Evolutionary conservation across 2,113 vertebrate genomes (phyloP), one percentile per base, ranked within the genome.

Genomic region (Solea senegalensis): DNA sequence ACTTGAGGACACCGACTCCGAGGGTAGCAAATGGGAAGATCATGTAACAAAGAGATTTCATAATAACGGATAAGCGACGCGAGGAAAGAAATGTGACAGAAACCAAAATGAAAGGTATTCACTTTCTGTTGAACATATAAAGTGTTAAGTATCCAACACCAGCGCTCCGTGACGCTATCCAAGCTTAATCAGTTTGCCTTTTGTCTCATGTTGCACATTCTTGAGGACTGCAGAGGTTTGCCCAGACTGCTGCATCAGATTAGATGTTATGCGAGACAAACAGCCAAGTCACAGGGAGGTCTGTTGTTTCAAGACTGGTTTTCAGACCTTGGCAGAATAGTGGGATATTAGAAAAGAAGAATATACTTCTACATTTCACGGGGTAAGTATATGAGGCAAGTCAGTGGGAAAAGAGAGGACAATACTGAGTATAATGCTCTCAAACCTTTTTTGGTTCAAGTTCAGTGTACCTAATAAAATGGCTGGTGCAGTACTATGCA

Each of bases 141-240:
- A 9, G n/a, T 15, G 8, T 12, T 48, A 43, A 10, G 2, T 26
- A 59, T 8, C 16, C 34, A 21, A 50, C 9, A 9, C 12, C 16
- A 58, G 8, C 40, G 51, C 9, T 11, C 15, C 5, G 5, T 5
- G 27, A 56, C 34, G 15, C 41, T 50, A 58, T 69, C 54, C 5
- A 15, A 52, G 34, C 49, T 21, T 15, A 3, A 50, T 27, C 45
- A 8, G 58, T 63, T 76, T 9, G 55, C 6, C 27, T 61, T 68
- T 27, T 14, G 64, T 62, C 57, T 69, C 58, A 41, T 8, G 21
- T 63, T 69, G 26, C 45, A n/a, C 65, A 45, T 44, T 21, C 26
- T 63, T 45, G 11, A 34, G 13, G 14, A 40, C 53, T 51, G 57
- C 14, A 7, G 43, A 43, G 40, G 34, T 34, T 34, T 34, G 27